Percentiles rank a stretch among this genome's conserved stretches.
phyloP scores from a whole-genome alignment of 1,140 invertebrate species.

The Aphelenchoides besseyi region DNA sequence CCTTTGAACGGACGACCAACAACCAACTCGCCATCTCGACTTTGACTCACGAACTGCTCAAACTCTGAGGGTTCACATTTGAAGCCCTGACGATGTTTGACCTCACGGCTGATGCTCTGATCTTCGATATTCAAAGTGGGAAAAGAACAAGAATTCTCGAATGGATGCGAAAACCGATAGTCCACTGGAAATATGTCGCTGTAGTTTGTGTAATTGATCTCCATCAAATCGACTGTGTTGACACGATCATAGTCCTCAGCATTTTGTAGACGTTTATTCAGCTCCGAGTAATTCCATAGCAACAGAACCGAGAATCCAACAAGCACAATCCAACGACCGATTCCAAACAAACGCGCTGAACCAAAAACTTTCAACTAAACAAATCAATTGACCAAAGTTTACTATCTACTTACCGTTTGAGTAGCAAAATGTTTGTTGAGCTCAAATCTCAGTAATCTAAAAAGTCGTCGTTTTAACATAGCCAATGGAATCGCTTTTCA shows the following conservation, averaged over 20 bases:
- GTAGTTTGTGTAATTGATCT: neutral
- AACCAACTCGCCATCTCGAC: slow-evolving; percentile 18
- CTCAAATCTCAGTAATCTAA: too few species aligned
- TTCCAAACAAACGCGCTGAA: neutral
- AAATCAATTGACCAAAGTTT: neutral
- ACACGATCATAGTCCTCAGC: neutral
- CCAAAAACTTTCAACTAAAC: neutral
- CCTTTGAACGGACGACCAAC: slow-evolving; percentile 23
- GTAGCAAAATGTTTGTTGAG: too few species aligned
- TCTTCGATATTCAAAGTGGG: slow-evolving; percentile 21
- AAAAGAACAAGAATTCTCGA: slow-evolving; percentile 30
- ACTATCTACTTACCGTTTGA: too few species aligned
- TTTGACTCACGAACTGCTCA: slow-evolving; percentile 21
- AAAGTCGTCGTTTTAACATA: too few species aligned
- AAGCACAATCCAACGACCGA: neutral
- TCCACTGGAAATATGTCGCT: neutral
- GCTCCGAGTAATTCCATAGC: neutral
- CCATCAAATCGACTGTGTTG: neutral
- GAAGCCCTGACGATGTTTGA: neutral
- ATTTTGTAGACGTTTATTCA: neutral
- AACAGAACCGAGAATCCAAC: neutral
- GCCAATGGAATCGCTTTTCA: too few species aligned
- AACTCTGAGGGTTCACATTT: slow-evolving; percentile 13
- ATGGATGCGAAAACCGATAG: slow-evolving; percentile 30
- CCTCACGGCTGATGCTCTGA: neutral